These are phyloP conservation scores for Zootoca vivipara DNA, from an alignment of 2,113 vertebrate species.

Conservation along the genomic window DNA sequence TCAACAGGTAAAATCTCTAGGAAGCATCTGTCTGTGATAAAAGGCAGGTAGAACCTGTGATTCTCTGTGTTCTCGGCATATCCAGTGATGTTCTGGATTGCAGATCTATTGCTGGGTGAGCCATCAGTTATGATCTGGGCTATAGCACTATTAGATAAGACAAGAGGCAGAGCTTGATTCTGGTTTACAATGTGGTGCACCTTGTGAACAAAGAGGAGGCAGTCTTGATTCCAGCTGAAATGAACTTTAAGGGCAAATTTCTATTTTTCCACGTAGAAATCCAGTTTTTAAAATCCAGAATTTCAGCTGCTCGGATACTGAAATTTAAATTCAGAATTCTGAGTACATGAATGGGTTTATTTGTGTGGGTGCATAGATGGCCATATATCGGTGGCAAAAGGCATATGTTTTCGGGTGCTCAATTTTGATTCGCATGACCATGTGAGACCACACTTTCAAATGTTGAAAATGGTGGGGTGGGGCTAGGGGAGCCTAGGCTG, in stretches of 20 bases:
- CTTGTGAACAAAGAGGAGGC: neutral
- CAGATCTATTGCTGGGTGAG: neutral
- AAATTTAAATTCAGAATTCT: neutral
- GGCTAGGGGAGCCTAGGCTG: too few species aligned
- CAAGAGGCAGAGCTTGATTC: neutral
- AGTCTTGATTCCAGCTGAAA: accelerated
- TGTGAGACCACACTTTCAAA: neutral
- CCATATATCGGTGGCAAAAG: neutral
- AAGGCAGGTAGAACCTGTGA: conserved; percentile 7
- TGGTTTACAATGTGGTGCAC: neutral
- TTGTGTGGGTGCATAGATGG: neutral
- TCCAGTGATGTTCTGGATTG: neutral
- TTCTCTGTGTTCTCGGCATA: conserved; percentile 17
- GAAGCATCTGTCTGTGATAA: neutral
- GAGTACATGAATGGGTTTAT: neutral
- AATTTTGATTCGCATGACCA: neutral
- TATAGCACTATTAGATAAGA: neutral
- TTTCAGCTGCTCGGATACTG: neutral
- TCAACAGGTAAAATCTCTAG: conserved; percentile 1
- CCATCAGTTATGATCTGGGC: too few species aligned
- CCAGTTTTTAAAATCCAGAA: neutral
- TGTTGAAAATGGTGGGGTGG: neutral
- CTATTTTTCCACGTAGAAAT: neutral
- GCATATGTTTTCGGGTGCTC: neutral
- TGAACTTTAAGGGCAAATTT: neutral